Evolutionary conservation across 2,797 vertebrate genomes (phyloP).

Genomic region (Huso huso): DNA sequence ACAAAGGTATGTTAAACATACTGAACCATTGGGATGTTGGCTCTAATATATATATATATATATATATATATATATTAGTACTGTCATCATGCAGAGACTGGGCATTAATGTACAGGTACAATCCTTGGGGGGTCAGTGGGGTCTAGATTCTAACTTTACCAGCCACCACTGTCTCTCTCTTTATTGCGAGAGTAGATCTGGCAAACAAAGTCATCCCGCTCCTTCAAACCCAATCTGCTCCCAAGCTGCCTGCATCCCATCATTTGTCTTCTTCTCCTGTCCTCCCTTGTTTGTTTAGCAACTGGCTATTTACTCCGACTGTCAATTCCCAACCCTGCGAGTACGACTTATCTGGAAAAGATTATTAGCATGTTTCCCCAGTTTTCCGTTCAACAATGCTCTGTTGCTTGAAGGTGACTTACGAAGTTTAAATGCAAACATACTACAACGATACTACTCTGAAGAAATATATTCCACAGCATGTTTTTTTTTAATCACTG

Average conservation of each 20-base stretch:
- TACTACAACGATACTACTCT: not conserved
- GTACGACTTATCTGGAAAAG: not conserved
- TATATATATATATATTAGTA: no score
- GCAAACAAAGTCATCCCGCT: not conserved
- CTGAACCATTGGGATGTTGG: no score
- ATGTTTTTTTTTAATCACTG: no score
- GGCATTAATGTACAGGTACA: not conserved
- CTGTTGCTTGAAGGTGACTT: not conserved
- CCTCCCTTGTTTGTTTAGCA: constrained; percentile 84
- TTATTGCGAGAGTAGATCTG: not conserved
- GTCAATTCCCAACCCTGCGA: constrained; percentile 42
- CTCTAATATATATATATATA: no score
- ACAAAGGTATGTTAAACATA: no score
- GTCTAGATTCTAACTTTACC: not conserved
- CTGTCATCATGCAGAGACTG: not conserved
- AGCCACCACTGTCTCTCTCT: not conserved
- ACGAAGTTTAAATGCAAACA: not conserved
- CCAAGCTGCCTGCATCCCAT: constrained; percentile 67
- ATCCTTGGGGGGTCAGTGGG: not conserved
- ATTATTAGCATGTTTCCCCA: constrained; percentile 11
- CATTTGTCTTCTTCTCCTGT: constrained; percentile 83
- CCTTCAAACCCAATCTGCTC: constrained; percentile 50
- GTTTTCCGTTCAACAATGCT: not conserved
- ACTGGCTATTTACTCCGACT: constrained; percentile 66
- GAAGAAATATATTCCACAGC: not conserved